Evolutionary conservation across 2,888 invertebrate genomes (phyloP).

Genomic region (Fragum whitleyi): DNA sequence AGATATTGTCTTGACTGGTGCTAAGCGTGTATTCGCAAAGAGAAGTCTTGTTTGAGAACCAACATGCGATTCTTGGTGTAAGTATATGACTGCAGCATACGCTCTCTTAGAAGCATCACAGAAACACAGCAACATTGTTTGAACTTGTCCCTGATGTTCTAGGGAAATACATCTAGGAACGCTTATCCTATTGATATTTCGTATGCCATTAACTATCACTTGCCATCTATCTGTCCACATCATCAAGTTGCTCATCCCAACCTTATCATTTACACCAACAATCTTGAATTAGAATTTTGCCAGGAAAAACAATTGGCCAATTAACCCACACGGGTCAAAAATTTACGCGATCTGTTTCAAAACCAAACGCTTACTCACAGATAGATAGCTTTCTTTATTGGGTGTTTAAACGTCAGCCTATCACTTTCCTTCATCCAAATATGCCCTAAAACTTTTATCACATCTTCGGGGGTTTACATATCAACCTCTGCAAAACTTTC

Average conservation of each 20-base stretch:
- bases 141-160: background rate
- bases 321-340: conserved; percentile 31
- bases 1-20: conserved; percentile 36
- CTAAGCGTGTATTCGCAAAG: conserved; percentile 45
- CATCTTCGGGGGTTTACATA: background rate
- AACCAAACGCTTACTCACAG: conserved; percentile 16
- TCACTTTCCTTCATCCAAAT: conserved; percentile 30
- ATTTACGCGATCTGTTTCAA: conserved; percentile 22
- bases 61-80: conserved; percentile 21
- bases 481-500: background rate
- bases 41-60: conserved; percentile 20
- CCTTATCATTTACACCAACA: conserved; percentile 19
- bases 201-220: background rate
- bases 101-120: conserved; percentile 32
- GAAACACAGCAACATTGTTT: conserved; percentile 20
- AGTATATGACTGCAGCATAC: conserved; percentile 31
- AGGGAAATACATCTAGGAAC: conserved; percentile 2
- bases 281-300: conserved; percentile 30
- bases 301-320: background rate
- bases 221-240: background rate
- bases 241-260: conserved; percentile 15
- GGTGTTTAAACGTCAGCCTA: conserved; percentile 10
- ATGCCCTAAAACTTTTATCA: conserved; percentile 32
- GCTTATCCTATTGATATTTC: background rate
- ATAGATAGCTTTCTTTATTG: background rate